Evolutionary conservation across 2,797 vertebrate species (phyloP).

Genomic region (Harpagifer antarcticus): DNA sequence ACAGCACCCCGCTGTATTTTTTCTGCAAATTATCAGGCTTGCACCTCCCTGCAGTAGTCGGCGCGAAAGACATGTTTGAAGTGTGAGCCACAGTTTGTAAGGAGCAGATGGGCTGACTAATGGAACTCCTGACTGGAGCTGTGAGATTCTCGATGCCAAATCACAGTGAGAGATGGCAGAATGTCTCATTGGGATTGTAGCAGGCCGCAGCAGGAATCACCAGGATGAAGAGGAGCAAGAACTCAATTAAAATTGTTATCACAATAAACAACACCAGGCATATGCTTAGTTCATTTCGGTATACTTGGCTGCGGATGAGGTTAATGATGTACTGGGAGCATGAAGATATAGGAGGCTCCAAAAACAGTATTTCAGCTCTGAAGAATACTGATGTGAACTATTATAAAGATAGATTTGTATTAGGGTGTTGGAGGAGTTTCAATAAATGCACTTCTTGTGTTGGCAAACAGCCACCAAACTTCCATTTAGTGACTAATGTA

Average conservation of each 20-base stretch:
- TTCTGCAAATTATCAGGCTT: conserved; percentile 49
- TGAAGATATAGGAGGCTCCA: neutral
- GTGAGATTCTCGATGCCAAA: conserved; percentile 63
- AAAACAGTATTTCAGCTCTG: neutral
- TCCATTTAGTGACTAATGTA: conserved; percentile 38
- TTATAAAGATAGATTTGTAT: conserved; percentile 1
- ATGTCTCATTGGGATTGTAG: conserved; percentile 61
- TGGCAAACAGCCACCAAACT: conserved; percentile 29
- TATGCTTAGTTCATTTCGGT: conserved; percentile 48
- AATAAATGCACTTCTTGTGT: neutral
- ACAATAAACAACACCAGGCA: conserved; percentile 60
- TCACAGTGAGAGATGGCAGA: conserved; percentile 64
- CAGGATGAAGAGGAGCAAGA: conserved; percentile 48
- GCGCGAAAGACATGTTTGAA: conserved; percentile 71
- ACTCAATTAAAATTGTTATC: conserved; percentile 62
- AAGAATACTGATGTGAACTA: neutral
- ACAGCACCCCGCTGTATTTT: conserved; percentile 34
- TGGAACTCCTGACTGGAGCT: conserved; percentile 69
- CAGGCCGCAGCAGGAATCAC: conserved; percentile 53
- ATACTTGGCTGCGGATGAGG: conserved; percentile 20
- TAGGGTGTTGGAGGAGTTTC: neutral
- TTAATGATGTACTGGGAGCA: conserved; percentile 4
- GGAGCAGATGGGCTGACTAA: conserved; percentile 80
- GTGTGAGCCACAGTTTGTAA: conserved; percentile 76
- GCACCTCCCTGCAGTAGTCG: conserved; percentile 51